phyloP scores from a whole-genome alignment of 1,140 invertebrate genomes.

The Drosophila hydei region DNA sequence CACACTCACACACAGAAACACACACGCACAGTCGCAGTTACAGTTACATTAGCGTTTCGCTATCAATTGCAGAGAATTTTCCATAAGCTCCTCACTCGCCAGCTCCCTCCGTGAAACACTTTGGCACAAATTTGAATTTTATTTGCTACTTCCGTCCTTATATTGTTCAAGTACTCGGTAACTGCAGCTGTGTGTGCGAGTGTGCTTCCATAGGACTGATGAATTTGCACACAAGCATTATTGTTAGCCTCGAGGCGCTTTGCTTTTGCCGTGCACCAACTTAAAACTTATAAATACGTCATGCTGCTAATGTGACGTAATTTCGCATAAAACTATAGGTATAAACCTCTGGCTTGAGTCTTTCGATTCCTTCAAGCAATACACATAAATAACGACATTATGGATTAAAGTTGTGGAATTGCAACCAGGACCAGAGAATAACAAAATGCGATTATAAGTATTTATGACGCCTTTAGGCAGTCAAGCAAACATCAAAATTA shows the following conservation, averaged over 20 bases:
- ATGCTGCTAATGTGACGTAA: constrained; percentile 59
- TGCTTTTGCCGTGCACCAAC: constrained; percentile 51
- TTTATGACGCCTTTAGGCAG: background rate
- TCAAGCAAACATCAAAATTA: background rate
- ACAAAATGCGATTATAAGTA: background rate
- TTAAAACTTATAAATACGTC: constrained; percentile 65
- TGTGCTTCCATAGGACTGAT: constrained; percentile 28
- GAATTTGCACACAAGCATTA: constrained; percentile 61
- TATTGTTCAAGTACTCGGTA: constrained; percentile 65
- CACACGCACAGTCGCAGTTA: background rate
- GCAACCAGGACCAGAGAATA: background rate
- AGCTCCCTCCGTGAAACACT: constrained; percentile 63
- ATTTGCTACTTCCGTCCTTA: constrained; percentile 76
- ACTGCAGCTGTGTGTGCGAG: constrained; percentile 22
- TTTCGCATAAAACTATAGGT: constrained; percentile 44
- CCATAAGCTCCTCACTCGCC: constrained; percentile 39
- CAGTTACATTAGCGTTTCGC: constrained; percentile 64
- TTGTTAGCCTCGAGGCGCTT: constrained; percentile 51
- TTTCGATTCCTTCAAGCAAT: constrained; percentile 21
- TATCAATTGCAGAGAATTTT: constrained; percentile 57
- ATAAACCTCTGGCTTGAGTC: constrained; percentile 23
- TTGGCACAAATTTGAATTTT: constrained; percentile 81
- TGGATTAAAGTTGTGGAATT: constrained; percentile 23
- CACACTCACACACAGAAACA: constrained; percentile 27
- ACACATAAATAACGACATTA: constrained; percentile 28